Conservation (phyloP, 2,113 vertebrate genomes). For the Pseudorasbora parva region DNA sequence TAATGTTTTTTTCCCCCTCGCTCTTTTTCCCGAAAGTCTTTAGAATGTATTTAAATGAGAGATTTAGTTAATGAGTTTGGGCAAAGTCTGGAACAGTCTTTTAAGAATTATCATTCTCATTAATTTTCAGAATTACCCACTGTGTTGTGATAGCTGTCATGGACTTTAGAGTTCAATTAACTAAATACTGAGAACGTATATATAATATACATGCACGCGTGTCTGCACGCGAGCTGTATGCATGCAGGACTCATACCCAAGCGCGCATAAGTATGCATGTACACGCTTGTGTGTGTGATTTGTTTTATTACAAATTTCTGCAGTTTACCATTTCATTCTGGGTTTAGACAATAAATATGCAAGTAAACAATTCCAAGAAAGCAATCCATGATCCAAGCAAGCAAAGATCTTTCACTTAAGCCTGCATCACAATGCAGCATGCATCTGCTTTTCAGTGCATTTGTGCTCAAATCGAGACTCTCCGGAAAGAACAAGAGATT, state of each 20-base stretch:
- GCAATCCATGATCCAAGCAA: conserved; percentile 13
- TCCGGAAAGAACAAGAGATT: background rate
- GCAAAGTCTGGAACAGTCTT: conserved; percentile 99
- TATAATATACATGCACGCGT: conserved; percentile 48
- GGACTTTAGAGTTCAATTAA: conserved; percentile 99
- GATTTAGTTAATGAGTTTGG: conserved; percentile 99
- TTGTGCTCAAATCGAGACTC: background rate
- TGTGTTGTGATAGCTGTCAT: conserved; percentile 99
- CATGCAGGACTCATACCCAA: background rate
- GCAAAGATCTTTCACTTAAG: background rate
- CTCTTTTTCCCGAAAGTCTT: conserved; percentile 87
- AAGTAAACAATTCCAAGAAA: conserved; percentile 61
- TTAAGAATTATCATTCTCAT: conserved; percentile 99
- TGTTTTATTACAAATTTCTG: conserved; percentile 69
- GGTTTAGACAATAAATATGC: conserved; percentile 73
- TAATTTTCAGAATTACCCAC: conserved; percentile 99
- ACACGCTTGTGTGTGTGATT: conserved; percentile 47
- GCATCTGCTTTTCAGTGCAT: background rate
- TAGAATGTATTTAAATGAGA: conserved; percentile 95
- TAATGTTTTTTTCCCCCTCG: conserved; percentile 79
- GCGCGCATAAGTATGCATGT: conserved; percentile 7
- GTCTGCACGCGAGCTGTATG: background rate
- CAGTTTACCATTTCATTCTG: conserved; percentile 68
- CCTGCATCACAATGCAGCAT: conserved; percentile 1
- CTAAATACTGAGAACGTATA: conserved; percentile 83